Evolutionary conservation across 1,140 invertebrate genomes (phyloP).

Genomic region (Rhopalosiphum padi): DNA sequence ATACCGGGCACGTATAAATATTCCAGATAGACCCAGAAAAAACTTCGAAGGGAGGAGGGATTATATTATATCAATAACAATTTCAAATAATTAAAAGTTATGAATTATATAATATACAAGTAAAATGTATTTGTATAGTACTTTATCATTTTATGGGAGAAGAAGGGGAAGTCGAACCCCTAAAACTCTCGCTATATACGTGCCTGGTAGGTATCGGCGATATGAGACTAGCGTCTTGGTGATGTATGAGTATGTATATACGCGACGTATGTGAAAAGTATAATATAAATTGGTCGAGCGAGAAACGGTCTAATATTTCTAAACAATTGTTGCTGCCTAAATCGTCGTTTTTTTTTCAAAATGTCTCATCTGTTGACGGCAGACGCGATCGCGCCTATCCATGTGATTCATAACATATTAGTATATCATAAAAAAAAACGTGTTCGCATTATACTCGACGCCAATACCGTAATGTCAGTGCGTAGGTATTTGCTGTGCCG

Average conservation of each 20-base stretch:
- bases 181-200: not conserved
- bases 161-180: not conserved
- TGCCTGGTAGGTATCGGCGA: too few relatives aligned
- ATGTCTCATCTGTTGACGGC: too few relatives aligned
- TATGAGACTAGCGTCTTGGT: too few relatives aligned
- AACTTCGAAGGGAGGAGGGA: not conserved
- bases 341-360: too few relatives aligned
- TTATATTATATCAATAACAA: too few relatives aligned
- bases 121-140: not conserved
- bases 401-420: not conserved
- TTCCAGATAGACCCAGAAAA: too few relatives aligned
- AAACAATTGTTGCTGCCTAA: too few relatives aligned
- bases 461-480: not conserved
- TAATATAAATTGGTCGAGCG: not conserved
- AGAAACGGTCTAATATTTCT: not conserved
- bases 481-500: not conserved
- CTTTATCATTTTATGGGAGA: not conserved
- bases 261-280: not conserved
- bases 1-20: too few relatives aligned
- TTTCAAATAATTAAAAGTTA: not conserved
- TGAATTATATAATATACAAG: not conserved
- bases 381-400: too few relatives aligned
- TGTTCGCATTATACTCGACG: too few relatives aligned
- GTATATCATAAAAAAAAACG: not conserved
- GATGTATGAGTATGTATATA: too few relatives aligned